These are phyloP conservation scores for Hymenochirus boettgeri DNA, from an alignment of 2,113 vertebrate species.

Conservation along the genomic window DNA sequence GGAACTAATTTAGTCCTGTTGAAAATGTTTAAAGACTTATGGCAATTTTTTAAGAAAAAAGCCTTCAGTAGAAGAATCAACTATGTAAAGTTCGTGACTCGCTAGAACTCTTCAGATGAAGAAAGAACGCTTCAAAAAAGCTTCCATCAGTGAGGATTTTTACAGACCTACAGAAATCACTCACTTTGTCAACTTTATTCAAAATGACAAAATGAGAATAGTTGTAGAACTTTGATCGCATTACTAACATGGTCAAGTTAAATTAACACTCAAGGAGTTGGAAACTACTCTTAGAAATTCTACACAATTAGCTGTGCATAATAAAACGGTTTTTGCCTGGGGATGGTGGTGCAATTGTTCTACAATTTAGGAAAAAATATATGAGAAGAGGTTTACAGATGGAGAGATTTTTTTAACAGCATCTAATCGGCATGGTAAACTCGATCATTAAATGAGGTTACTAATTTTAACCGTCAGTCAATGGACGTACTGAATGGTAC, in stretches of 20 bases:
- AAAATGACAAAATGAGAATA: no score
- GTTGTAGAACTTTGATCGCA: no score
- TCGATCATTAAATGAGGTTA: background rate
- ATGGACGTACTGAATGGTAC: conserved; percentile 26
- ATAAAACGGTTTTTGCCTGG: background rate
- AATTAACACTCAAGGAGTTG: background rate
- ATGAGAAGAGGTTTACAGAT: conserved; percentile 2
- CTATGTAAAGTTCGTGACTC: no score
- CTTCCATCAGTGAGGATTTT: background rate
- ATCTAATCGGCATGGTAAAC: no score
- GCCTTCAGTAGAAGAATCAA: no score
- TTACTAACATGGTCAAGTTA: no score
- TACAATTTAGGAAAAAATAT: background rate
- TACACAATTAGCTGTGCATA: background rate
- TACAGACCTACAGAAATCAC: background rate
- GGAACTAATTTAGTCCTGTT: no score
- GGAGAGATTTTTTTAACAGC: background rate
- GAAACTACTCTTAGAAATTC: background rate
- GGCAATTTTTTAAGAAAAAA: no score
- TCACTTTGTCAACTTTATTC: background rate
- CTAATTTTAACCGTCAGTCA: conserved; percentile 14
- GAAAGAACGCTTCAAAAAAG: no score
- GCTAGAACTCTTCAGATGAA: no score
- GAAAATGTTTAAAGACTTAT: no score
- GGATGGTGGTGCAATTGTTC: background rate